Evolutionary conservation across 2,888 invertebrate species (phyloP).

Genomic region (Toxonevra muliebris): DNA sequence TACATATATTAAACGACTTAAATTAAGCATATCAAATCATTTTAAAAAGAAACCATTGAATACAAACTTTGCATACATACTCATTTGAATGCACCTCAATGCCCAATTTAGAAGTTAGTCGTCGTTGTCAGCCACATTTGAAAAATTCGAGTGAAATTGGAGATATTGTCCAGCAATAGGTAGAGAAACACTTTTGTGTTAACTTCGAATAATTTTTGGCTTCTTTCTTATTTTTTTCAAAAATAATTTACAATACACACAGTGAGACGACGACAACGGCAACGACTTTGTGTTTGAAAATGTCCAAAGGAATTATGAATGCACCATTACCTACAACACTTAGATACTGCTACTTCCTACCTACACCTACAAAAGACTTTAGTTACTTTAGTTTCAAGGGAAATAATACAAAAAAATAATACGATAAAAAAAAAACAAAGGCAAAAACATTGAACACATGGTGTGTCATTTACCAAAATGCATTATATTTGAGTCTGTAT

Average conservation of each 20-base stretch:
- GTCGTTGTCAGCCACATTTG: background rate
- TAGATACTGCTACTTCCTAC: background rate
- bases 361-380: background rate
- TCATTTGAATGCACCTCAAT: conserved; percentile 17
- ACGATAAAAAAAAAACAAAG: background rate
- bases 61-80: background rate
- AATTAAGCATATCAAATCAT: no score
- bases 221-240: background rate
- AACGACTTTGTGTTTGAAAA: no score
- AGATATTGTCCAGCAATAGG: no score
- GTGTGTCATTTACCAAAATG: conserved; percentile 13
- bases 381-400: no score
- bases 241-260: background rate
- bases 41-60: no score
- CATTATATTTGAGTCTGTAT: background rate
- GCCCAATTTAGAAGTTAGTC: conserved; percentile 9
- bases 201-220: background rate
- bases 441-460: conserved; percentile 4
- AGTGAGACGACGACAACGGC: background rate
- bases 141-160: no score
- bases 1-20: no score
- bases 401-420: no score
- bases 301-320: background rate
- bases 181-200: background rate
- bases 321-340: background rate